Conservation (phyloP, 2,797 vertebrate species). For the Girardinus metallicus region DNA sequence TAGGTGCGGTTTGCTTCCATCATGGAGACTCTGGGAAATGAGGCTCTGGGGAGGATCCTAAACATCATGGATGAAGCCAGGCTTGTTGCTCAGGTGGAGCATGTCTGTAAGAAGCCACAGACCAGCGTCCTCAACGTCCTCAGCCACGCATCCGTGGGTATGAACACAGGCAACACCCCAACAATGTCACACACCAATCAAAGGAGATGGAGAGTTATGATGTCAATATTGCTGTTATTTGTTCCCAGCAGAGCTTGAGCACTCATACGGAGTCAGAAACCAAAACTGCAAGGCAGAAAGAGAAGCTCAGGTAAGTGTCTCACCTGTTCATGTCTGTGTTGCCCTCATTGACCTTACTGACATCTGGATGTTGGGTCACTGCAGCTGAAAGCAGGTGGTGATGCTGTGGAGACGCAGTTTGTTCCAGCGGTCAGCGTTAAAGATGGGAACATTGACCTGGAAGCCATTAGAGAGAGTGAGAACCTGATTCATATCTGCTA, state of each 20-base stretch:
- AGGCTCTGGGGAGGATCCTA: slow-evolving; percentile 80
- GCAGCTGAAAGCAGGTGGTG: slow-evolving; percentile 41
- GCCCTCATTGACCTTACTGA: slow-evolving; percentile 21
- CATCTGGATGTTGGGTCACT: background rate
- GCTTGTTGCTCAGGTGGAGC: slow-evolving; percentile 27
- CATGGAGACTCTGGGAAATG: slow-evolving; percentile 81
- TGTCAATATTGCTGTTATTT: background rate
- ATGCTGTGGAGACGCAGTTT: slow-evolving; percentile 43
- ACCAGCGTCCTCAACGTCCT: slow-evolving; percentile 72
- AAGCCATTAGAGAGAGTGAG: slow-evolving; percentile 69
- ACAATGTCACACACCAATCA: background rate
- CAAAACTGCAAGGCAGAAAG: background rate
- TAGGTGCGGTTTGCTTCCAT: slow-evolving; percentile 74
- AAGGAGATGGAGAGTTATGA: rapidly evolving
- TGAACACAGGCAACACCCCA: background rate
- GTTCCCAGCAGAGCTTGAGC: slow-evolving; percentile 69
- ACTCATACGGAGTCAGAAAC: slow-evolving; percentile 71
- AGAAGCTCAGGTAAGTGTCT: slow-evolving; percentile 42
- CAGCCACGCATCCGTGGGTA: slow-evolving; percentile 63
- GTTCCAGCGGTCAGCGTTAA: slow-evolving; percentile 63
- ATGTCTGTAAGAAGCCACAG: slow-evolving; percentile 33
- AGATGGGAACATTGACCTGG: slow-evolving; percentile 70
- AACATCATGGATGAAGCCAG: slow-evolving; percentile 74
- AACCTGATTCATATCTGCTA: background rate
- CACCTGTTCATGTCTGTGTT: background rate